Evolutionary conservation across 2,113 vertebrate species (phyloP), one percentile per base, ranked within the genome.

Genomic region (Rutilus rutilus): DNA sequence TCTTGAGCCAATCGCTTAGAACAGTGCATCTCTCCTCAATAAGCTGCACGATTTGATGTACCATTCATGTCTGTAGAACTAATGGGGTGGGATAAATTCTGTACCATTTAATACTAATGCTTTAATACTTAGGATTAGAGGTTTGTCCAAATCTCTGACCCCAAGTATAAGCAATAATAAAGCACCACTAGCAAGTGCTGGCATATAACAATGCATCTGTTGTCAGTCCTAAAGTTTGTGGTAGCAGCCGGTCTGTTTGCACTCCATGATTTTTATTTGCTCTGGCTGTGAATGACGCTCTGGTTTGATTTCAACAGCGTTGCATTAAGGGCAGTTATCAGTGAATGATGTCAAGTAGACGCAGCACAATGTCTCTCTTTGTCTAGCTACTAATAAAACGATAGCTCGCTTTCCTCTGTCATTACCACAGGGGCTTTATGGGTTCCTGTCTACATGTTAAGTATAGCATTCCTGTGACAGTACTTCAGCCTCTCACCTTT

Each of bases 401-500:
- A 67, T 45, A 47, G 50, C 12, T 71, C 19, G 64, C 90, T 90
- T 88, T 85, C 84, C 84, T 86, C 86, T 90, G 89, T 91, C 92
- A 93, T 93, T 93, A 89, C 47, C 67, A 59, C 76, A 54, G 83
- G 57, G 74, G 82, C 62, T 83, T 83, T 54, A 54, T 59, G 81
- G 90, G 86, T 89, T 92, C 91, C 88, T 85, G 91, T 88, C 92
- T 82, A 67, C 74, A 80, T 81, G 87, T 88, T 17, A 86, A 91
- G 79, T 73, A 76, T 82, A 86, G 85, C 85, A 82, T 82, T 88
- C 74, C 78, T 74, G 39, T 45, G 75, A 42, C 27, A n/a, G 59
- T 62, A 52, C 15, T 23, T 59, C 47, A 57, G 60, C 33, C 25
- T 33, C 93, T 90, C 91, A 98, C 97, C 97, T 96, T 95, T 97